phyloP scores from a whole-genome alignment of 2,113 vertebrate species.

The Alosa alosa region DNA sequence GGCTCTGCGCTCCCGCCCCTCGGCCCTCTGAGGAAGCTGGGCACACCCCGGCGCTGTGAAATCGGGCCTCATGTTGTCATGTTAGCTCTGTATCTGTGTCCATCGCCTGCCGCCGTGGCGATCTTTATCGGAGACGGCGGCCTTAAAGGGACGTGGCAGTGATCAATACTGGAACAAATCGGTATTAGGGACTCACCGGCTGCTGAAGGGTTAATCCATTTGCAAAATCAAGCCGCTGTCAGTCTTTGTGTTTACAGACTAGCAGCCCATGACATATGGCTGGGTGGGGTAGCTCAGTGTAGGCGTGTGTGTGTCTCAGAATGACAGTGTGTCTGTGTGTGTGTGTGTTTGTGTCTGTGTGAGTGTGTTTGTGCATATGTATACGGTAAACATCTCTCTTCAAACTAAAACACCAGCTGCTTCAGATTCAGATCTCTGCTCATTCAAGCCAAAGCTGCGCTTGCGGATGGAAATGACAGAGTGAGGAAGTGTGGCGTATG shows the following conservation, averaged over 20 bases:
- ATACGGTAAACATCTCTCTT: slow-evolving; percentile 63
- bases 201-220: slow-evolving; percentile 80
- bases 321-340: slow-evolving; percentile 44
- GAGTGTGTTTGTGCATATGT: slow-evolving; percentile 63
- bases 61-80: slow-evolving; percentile 8
- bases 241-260: slow-evolving; percentile 74
- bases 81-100: slow-evolving; percentile 38
- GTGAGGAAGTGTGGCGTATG: slow-evolving; percentile 63
- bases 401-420: slow-evolving; percentile 44
- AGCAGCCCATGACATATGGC: slow-evolving; percentile 29
- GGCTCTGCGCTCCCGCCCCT: neutral
- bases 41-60: neutral
- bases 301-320: slow-evolving; percentile 53
- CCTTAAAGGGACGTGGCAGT: slow-evolving; percentile 48
- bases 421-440: slow-evolving; percentile 65
- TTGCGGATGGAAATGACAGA: slow-evolving; percentile 69
- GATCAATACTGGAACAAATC: slow-evolving; percentile 84
- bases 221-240: slow-evolving; percentile 71
- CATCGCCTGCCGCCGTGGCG: neutral
- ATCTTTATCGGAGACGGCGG: slow-evolving; percentile 13
- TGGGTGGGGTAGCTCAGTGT: slow-evolving; percentile 24
- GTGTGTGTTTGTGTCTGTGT: slow-evolving; percentile 50
- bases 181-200: slow-evolving; percentile 49
- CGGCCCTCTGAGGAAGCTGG: neutral
- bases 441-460: slow-evolving; percentile 59